These are phyloP conservation scores for Eugnorisma glareosa DNA, from an alignment of 2,888 invertebrate genomes.

Conservation along the genomic window DNA sequence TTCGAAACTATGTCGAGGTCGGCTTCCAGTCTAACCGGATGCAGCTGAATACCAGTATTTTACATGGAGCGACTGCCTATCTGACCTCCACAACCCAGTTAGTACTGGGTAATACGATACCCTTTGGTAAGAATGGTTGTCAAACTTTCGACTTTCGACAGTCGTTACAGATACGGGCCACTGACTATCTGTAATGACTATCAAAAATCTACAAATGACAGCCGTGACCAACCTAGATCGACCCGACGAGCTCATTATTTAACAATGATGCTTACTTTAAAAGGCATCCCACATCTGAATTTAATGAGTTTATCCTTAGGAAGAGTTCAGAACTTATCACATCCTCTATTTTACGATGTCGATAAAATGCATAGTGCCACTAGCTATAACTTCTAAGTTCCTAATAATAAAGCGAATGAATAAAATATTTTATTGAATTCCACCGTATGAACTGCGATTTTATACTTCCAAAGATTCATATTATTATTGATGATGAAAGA, in stretches of 20 bases:
- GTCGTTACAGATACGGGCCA: too few species aligned
- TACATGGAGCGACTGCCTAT: neutral
- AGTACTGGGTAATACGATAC: neutral
- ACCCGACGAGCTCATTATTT: neutral
- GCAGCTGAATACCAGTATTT: neutral
- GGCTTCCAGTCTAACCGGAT: neutral
- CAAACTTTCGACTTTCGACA: too few species aligned
- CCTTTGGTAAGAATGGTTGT: too few species aligned
- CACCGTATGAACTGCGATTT: neutral
- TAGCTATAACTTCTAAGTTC: conserved; percentile 4
- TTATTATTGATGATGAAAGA: neutral
- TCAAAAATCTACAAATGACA: too few species aligned
- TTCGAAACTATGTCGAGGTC: too few species aligned
- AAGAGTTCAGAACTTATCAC: conserved; percentile 10
- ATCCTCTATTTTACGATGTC: conserved; percentile 40
- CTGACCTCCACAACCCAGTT: neutral
- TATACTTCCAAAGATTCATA: neutral
- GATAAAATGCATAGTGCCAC: conserved; percentile 42
- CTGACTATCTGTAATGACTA: too few species aligned
- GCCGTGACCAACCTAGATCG: too few species aligned
- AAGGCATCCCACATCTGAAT: conserved; percentile 6
- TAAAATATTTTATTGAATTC: conserved; percentile 42
- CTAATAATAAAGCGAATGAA: conserved; percentile 10
- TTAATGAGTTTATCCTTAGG: conserved; percentile 12
- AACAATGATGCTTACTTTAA: neutral